Conservation (phyloP, 2,888 invertebrate species). For the Protodeltote pygarga region DNA sequence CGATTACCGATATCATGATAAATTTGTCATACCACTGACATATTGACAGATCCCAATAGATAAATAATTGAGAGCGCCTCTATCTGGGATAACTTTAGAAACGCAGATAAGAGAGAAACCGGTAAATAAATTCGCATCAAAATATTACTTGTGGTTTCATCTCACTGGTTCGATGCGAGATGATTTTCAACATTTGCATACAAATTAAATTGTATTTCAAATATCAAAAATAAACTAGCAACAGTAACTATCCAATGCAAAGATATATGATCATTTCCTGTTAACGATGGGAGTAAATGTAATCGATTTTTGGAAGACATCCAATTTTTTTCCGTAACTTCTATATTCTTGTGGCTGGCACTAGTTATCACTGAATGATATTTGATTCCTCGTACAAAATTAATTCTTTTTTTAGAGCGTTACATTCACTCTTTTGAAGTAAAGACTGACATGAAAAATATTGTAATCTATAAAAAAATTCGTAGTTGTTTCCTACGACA, state of each 20-base stretch:
- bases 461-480: slow-evolving; percentile 31
- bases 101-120: slow-evolving; percentile 50
- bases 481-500: slow-evolving; percentile 19
- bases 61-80: slow-evolving; percentile 60
- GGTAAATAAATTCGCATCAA: slow-evolving; percentile 34
- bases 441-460: slow-evolving; percentile 45
- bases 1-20: slow-evolving; percentile 64
- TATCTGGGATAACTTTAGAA: slow-evolving; percentile 67
- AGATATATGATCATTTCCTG: slow-evolving; percentile 73
- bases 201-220: slow-evolving; percentile 49
- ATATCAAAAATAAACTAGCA: slow-evolving; percentile 54
- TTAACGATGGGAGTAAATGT: slow-evolving; percentile 76
- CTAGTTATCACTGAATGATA: slow-evolving; percentile 76
- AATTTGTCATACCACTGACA: slow-evolving; percentile 71
- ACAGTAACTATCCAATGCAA: slow-evolving; percentile 53
- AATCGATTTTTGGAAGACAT: slow-evolving; percentile 81
- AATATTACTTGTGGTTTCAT: slow-evolving; percentile 36
- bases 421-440: slow-evolving; percentile 60
- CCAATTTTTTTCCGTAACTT: slow-evolving; percentile 71
- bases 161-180: slow-evolving; percentile 37
- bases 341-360: slow-evolving; percentile 74
- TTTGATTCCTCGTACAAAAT: slow-evolving; percentile 78
- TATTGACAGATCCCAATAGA: slow-evolving; percentile 76
- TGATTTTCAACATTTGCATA: slow-evolving; percentile 26
- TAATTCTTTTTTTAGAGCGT: slow-evolving; percentile 77